Evolutionary conservation across 2,113 vertebrate species (phyloP), one percentile per base, ranked within the genome.

Genomic region (Echinops telfairi): DNA sequence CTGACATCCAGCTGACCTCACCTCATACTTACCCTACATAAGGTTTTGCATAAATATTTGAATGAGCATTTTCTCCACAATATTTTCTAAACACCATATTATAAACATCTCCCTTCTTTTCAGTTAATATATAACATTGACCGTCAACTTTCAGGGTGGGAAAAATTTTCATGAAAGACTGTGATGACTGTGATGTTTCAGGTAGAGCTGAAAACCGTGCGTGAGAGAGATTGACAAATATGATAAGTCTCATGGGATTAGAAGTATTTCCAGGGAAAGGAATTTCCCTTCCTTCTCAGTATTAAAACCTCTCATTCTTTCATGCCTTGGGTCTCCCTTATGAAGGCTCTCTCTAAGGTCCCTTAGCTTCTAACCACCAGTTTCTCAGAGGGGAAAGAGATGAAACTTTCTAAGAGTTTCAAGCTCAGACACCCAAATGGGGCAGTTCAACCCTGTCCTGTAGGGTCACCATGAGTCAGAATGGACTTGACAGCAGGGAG

Each of bases 151-250:
- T 40, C 29, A 86, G 38, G 82, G 8, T 47, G 27, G 70, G 47
- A 71, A 86, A 68, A 68, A 57, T 40, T 93, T 88, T 86, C 83
- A 64, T 33, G 31, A 89, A 90, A 23, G 38, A 66, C 10, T 86
- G 33, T 11, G 31, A 66, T 31, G 80, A 88, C 15, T n/a, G 43
- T 40, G 53, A 22, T 76, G 7, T 38, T 76, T 47, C 62, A 64
- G 7, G 36, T 27, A 92, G 58, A 80, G 43, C 70, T 62, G 70
- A 85, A 80, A 86, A 80, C 38, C 25, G 40, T 2, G 23, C 80
- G 9, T 68, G 31, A 73, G 36, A 77, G 92, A 93, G 70, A 57
- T 29, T 1, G 23, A 36, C 83, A 89, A n/a, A 73, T 75, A n/a
- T 43, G 62, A 11, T 36, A 10, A 33, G 38, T 62, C 43, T 27